Conservation (phyloP, 2,797 vertebrate genomes). For the Trachurus trachurus region DNA sequence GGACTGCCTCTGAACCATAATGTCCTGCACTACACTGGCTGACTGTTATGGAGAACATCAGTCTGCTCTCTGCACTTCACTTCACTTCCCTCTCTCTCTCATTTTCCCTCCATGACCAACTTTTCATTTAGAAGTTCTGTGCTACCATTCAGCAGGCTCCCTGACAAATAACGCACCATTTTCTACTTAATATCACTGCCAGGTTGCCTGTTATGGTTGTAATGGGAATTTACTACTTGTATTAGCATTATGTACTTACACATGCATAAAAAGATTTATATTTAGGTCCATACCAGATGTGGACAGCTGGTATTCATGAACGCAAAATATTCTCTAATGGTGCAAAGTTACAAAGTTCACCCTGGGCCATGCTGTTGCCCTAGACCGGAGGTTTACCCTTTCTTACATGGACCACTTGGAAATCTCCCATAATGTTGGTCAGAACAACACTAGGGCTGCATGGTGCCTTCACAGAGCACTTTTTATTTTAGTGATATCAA, state of each 20-base stretch:
- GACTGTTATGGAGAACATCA: constrained; percentile 16
- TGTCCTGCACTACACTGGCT: constrained; percentile 1
- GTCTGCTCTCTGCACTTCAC: background rate
- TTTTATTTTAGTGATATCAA: too few relatives aligned
- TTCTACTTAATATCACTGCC: background rate
- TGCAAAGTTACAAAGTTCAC: too few relatives aligned
- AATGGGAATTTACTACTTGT: background rate
- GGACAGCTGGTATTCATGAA: too few relatives aligned
- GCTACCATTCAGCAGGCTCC: background rate
- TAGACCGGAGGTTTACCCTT: too few relatives aligned
- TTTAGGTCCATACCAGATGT: background rate
- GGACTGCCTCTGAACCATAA: constrained; percentile 20
- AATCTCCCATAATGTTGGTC: too few relatives aligned
- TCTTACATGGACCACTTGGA: too few relatives aligned
- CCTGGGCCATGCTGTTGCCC: too few relatives aligned
- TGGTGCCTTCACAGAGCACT: too few relatives aligned
- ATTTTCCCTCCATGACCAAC: background rate
- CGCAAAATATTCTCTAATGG: too few relatives aligned
- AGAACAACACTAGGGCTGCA: too few relatives aligned
- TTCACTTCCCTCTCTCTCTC: background rate
- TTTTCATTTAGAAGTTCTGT: background rate
- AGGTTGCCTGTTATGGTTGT: background rate
- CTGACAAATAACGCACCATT: background rate
- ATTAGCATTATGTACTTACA: background rate
- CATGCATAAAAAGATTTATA: background rate